Evolutionary conservation across 2,113 vertebrate species (phyloP), one percentile per base, ranked within the genome.

Genomic region (Herpetotheres cachinnans): DNA sequence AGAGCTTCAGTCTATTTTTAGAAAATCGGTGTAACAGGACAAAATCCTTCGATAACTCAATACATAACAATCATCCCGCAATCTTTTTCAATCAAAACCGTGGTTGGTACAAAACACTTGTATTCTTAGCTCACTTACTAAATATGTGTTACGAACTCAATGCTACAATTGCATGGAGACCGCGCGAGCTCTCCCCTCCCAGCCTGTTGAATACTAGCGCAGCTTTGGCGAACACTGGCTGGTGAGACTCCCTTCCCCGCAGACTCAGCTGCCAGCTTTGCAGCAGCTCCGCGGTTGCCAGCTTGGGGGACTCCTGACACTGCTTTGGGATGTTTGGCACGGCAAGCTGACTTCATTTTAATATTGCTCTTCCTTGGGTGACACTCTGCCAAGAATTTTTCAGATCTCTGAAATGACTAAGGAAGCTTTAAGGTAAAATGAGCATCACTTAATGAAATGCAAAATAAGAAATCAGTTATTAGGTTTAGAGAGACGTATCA

Each of bases 1-100:
- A 50, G 7, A 9, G 47, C 47, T 91, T 77, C 72, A n/a, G 72
- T 26, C 27, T 95, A 44, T 89, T 89, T 96, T 91, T 95, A 97
- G 73, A 40, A 87, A 76, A 89, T 71, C 91, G 58, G 29, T 47
- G 42, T 63, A 89, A 87, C 1, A 2, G 65, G 91, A 86, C 73
- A 90, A 88, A 93, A 93, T 77, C 72, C 85, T 88, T 93, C 7
- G 10, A 62, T 78, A 92, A 88, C 54, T 88, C 78, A n/a, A 44
- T 30, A 78, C 27, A 19, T 72, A 90, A 80, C 84, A 71, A 63
- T 94, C 38, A 63, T 90, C 55, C 21, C 26, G 1, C 38, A 42
- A 12, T 59, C 34, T 79, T 81, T 82, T 86, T 62, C 77, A 61
- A 44, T 87, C 49, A 65, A 46, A 92, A 29, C 34, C 46, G 69